phyloP scores from a whole-genome alignment of 2,113 vertebrate species.

The Formicarius rufipectus region DNA sequence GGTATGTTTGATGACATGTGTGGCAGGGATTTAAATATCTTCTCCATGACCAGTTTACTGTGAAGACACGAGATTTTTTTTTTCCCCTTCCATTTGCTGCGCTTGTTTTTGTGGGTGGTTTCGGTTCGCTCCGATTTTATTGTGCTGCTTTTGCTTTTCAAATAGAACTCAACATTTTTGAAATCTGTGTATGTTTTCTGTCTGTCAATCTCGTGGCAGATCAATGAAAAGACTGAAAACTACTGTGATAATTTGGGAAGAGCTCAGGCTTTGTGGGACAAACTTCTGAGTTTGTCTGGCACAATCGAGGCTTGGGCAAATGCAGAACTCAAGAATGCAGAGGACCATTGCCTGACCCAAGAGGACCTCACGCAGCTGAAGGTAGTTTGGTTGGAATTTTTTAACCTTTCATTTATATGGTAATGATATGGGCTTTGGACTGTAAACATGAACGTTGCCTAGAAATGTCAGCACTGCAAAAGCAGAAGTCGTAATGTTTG shows the following conservation, averaged over 20 bases:
- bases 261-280: conserved; percentile 91
- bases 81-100: fast-evolving
- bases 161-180: not conserved
- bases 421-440: not conserved
- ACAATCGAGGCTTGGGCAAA: conserved; percentile 81
- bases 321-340: conserved; percentile 70
- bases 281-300: conserved; percentile 81
- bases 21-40: conserved; percentile 58
- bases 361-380: conserved; percentile 77
- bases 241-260: conserved; percentile 85
- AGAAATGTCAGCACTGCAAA: not conserved
- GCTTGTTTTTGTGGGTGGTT: not conserved
- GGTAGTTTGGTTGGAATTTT: conserved; percentile 68
- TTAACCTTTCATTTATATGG: not conserved
- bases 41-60: conserved; percentile 3
- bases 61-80: not conserved
- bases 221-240: conserved; percentile 91
- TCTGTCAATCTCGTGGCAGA: conserved; percentile 66
- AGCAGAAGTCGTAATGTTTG: not conserved
- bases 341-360: conserved; percentile 71
- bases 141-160: not conserved
- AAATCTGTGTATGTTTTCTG: not conserved
- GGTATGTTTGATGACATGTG: conserved; percentile 59
- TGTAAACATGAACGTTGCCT: not conserved
- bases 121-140: not conserved